These are phyloP conservation scores for Hecatera dysodea DNA, from an alignment of 2,888 invertebrate genomes.

Conservation along the genomic window DNA sequence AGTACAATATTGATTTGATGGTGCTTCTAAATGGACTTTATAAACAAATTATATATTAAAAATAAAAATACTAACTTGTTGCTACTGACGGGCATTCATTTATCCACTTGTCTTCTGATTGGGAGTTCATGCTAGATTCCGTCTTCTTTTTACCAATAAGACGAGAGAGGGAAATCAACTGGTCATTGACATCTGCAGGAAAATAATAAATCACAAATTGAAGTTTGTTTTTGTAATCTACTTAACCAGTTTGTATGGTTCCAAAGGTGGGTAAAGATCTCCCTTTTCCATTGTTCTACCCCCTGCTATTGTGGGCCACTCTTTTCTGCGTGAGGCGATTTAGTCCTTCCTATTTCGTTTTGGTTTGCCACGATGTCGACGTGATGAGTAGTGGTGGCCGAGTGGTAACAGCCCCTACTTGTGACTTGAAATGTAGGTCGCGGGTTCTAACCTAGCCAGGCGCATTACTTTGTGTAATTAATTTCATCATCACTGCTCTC, in stretches of 20 bases:
- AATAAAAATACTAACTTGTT: slow-evolving; percentile 61
- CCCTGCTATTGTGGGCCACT: not conserved
- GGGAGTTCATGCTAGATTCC: slow-evolving; percentile 28
- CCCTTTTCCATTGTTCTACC: not conserved
- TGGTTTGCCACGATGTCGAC: not conserved
- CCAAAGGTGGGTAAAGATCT: not conserved
- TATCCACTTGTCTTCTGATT: slow-evolving; percentile 76
- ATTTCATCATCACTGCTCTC: too few species aligned
- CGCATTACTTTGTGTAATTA: too few species aligned
- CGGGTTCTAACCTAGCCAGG: too few species aligned
- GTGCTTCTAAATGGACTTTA: not conserved
- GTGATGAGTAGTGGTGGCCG: too few species aligned
- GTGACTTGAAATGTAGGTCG: too few species aligned
- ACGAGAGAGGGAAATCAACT: slow-evolving; percentile 49
- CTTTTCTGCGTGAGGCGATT: not conserved
- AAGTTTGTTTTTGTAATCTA: not conserved
- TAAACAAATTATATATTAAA: not conserved
- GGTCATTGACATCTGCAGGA: slow-evolving; percentile 30
- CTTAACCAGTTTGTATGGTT: not conserved
- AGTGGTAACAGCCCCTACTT: too few species aligned
- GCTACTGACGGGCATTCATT: slow-evolving; percentile 67
- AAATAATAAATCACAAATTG: not conserved
- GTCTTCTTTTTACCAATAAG: slow-evolving; percentile 58
- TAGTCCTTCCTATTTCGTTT: not conserved
- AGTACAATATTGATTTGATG: not conserved